phyloP scores from a whole-genome alignment of 2,113 vertebrate species.

The Cyanistes caeruleus region DNA sequence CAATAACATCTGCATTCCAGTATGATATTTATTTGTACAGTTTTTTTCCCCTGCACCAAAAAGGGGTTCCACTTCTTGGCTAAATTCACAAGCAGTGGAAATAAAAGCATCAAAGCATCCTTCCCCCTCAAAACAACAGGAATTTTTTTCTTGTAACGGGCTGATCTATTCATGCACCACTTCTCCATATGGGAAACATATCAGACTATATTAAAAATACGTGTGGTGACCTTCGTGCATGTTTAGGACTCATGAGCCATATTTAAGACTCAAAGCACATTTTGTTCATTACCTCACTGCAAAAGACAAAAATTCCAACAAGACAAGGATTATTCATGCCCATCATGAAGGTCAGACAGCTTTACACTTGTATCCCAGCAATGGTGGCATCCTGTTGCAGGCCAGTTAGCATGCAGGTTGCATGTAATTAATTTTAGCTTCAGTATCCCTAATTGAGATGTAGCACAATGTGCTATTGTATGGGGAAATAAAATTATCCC shows the following conservation, averaged over 20 bases:
- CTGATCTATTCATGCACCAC: not conserved
- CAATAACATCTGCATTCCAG: not conserved
- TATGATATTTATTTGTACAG: not conserved
- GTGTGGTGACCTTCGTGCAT: not conserved
- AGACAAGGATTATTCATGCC: not conserved
- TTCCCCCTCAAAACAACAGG: not conserved
- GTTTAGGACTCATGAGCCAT: not conserved
- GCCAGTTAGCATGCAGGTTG: not conserved
- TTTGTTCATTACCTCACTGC: not conserved
- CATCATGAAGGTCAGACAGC: not conserved
- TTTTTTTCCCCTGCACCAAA: not conserved
- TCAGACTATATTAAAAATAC: not conserved
- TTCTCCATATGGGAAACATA: not conserved
- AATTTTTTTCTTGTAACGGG: not conserved
- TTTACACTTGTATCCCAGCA: not conserved
- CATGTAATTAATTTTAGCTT: conserved; percentile 2
- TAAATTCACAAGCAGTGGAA: not conserved
- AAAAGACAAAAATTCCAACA: not conserved
- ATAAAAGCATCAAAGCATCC: not conserved
- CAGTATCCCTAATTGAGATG: conserved; percentile 24
- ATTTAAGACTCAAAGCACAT: not conserved
- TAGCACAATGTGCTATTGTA: not conserved
- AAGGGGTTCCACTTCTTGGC: not conserved
- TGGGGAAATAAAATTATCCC: not conserved
- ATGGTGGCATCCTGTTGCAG: not conserved